A percentile compares a stretch with the other conserved stretches of the same genome.
Conservation (phyloP, 2,888 invertebrate genomes). For the Aspidapion aeneum region DNA sequence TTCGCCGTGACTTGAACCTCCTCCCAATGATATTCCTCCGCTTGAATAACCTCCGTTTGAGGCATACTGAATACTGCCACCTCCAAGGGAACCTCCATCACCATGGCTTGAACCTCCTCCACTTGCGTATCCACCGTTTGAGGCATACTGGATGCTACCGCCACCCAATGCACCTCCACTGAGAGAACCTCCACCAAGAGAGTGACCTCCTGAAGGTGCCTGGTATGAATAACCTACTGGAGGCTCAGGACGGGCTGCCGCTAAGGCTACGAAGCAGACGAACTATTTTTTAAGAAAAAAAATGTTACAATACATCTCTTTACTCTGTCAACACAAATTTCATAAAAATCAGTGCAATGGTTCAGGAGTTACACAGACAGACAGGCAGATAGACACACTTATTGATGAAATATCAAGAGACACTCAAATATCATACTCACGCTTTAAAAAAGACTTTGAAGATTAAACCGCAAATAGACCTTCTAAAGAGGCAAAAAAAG, state of each 20-base stretch:
- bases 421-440: too few species aligned
- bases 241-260: constrained; percentile 59
- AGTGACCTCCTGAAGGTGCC: constrained; percentile 24
- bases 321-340: too few species aligned
- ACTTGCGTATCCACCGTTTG: constrained; percentile 10
- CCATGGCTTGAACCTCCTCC: constrained; percentile 26
- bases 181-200: constrained; percentile 13
- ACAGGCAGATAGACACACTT: too few species aligned
- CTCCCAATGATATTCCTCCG: constrained; percentile 4
- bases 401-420: too few species aligned
- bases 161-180: constrained; percentile 7
- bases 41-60: background rate
- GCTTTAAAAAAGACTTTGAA: too few species aligned
- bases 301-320: too few species aligned
- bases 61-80: background rate
- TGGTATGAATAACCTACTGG: constrained; percentile 53
- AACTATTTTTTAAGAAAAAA: constrained; percentile 29
- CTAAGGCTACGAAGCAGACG: constrained; percentile 53
- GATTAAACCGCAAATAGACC: too few species aligned
- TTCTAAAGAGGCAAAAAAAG: too few species aligned
- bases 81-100: constrained; percentile 18
- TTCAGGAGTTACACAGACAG: too few species aligned
- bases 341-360: too few species aligned
- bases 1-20: constrained; percentile 4
- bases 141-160: constrained; percentile 9